Base-by-base conservation (phyloP, 2,888 invertebrate species). In the Phaedon cochleariae region DNA sequence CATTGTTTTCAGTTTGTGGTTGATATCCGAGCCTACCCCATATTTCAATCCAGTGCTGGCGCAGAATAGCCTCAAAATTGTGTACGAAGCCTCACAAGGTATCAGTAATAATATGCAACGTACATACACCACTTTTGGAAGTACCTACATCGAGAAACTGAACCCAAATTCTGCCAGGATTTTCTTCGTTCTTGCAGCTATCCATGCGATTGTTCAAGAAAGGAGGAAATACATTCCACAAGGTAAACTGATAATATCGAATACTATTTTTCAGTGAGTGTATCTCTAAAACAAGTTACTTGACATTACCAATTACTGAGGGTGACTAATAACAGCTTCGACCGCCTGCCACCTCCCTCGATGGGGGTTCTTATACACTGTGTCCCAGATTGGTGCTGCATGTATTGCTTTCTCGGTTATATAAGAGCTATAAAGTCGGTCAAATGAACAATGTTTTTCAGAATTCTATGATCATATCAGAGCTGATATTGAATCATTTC, bases 171-270 rank as follows among this genome's bases (percentile, higher is more conserved):
- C 80, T 34, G 75, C 81, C 0, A 77, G 81, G 70, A 87, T 90
- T 57, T 86, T 92, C 62, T 90, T 98, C 75, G 90, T 93, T 5
- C 84, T 97, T 15, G 91, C 96, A 68, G 92, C 94, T 87, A 86
- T 95, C 62, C 97, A 98, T 82, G 96, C 98, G 0, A 86, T 97
- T 12, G 86, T 96, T 58, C 93, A 94, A 81, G 98, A 99, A 83
- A 87, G 99, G 45, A 87, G 98, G 64, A 93, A 92, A 58, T 98
- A 92, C 82, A 93, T 97, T 74, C 97, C 97, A 0, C 94, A 95
- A 86, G 90, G 88, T 87, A 74, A 53, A 1, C 31, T 15, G 12
- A 41, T 60, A 17, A 2, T 29, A n/a, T 59, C 2, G 15, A 45
- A 41, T 26, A 17, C 58, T 9, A 21, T 59, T 26, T 6, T 34